Conservation (phyloP, 2,797 vertebrate genomes). For the Astyanax mexicanus region DNA sequence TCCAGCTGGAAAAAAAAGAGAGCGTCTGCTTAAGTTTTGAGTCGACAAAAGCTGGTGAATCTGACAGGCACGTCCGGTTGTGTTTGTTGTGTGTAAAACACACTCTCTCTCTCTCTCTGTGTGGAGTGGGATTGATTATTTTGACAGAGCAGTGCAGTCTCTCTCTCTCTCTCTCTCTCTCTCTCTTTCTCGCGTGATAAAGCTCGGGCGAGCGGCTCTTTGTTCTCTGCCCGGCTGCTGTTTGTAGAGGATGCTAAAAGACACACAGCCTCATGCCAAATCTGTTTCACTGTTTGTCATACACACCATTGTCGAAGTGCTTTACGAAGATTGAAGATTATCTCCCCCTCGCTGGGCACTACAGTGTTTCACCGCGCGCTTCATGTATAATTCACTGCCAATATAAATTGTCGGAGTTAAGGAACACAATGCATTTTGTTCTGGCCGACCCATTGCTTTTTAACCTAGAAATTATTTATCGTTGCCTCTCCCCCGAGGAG, state of each 20-base stretch:
- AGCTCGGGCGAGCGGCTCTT: slow-evolving; percentile 29
- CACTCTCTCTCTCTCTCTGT: neutral
- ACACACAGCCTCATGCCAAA: slow-evolving; percentile 72
- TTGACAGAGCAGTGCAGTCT: neutral
- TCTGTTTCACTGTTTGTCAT: slow-evolving; percentile 70
- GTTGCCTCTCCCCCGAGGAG: slow-evolving; percentile 75
- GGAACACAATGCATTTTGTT: slow-evolving; percentile 87
- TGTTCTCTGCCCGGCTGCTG: slow-evolving; percentile 65
- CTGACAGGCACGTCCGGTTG: neutral
- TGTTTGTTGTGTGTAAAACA: neutral
- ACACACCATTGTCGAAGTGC: slow-evolving; percentile 77
- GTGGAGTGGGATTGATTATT: slow-evolving; percentile 11
- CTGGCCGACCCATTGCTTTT: slow-evolving; percentile 85
- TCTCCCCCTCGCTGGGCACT: slow-evolving; percentile 79
- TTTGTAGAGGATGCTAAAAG: slow-evolving; percentile 66
- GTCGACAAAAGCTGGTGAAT: neutral
- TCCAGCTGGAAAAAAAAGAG: neutral
- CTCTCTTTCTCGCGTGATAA: neutral
- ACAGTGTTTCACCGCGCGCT: slow-evolving; percentile 76
- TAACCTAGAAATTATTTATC: slow-evolving; percentile 88
- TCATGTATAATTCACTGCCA: slow-evolving; percentile 86
- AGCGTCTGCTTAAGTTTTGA: neutral
- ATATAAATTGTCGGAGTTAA: slow-evolving; percentile 86
- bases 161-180: neutral
- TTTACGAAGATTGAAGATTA: slow-evolving; percentile 79